Evolutionary conservation across 2,797 vertebrate genomes (phyloP).

Genomic region (Arctocebus calabarensis): DNA sequence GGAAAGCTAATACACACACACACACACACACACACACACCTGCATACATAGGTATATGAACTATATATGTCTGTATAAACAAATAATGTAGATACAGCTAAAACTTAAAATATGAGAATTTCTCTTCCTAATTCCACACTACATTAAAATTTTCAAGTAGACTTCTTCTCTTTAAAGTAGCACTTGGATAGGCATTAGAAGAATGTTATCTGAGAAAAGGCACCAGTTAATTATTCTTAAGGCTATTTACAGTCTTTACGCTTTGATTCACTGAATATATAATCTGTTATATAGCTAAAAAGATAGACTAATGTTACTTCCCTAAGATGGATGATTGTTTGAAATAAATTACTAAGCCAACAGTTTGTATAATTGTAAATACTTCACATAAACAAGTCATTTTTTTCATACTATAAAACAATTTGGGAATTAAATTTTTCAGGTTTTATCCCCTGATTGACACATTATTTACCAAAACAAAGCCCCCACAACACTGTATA

Average conservation of each 20-base stretch:
- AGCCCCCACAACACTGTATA: background rate
- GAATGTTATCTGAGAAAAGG: constrained; percentile 51
- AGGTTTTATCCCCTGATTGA: background rate
- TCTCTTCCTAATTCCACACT: background rate
- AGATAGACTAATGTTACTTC: constrained; percentile 57
- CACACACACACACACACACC: background rate
- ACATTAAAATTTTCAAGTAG: constrained; percentile 42
- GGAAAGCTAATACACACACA: background rate
- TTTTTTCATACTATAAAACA: constrained; percentile 28
- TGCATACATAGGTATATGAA: background rate
- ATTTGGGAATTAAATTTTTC: constrained; percentile 43
- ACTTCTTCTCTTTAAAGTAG: background rate
- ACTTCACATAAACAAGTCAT: constrained; percentile 55
- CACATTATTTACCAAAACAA: constrained; percentile 63
- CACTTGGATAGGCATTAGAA: background rate
- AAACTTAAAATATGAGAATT: background rate
- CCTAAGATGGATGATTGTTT: constrained; percentile 32
- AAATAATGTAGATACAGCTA: background rate
- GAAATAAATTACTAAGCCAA: constrained; percentile 62
- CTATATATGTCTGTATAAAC: background rate
- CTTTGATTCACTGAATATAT: constrained; percentile 43
- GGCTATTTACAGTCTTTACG: background rate
- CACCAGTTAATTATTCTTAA: background rate
- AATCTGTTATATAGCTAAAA: constrained; percentile 37
- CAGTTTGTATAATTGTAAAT: constrained; percentile 8